A percentile compares a stretch with the other conserved stretches of the same genome.
Conservation (phyloP, 2,888 invertebrate species). For the Noctua pronuba region DNA sequence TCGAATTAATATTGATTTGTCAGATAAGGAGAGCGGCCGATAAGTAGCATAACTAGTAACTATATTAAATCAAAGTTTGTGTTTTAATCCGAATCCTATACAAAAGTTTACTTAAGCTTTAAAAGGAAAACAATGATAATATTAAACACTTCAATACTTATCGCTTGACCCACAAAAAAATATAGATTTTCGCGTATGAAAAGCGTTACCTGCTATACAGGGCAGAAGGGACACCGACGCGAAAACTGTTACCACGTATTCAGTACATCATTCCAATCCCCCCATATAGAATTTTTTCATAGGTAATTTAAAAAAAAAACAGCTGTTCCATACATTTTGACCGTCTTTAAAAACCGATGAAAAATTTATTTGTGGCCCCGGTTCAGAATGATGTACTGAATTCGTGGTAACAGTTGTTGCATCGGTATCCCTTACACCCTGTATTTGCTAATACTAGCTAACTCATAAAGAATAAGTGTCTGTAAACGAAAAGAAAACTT, state of each 20-base stretch:
- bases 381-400: too few species aligned
- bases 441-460: neutral
- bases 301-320: too few species aligned
- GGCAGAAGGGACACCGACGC: too few species aligned
- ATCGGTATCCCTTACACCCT: too few species aligned
- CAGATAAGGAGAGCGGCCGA: neutral
- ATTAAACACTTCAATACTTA: neutral
- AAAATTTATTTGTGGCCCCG: too few species aligned
- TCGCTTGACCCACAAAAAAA: neutral
- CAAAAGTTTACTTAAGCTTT: neutral
- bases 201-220: neutral
- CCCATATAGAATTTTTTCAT: too few species aligned
- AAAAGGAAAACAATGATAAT: neutral
- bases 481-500: neutral
- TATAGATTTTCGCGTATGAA: neutral
- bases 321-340: too few species aligned
- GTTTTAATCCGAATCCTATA: neutral
- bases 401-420: too few species aligned
- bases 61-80: neutral
- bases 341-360: too few species aligned
- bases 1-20: neutral
- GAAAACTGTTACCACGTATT: too few species aligned
- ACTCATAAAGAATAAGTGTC: neutral
- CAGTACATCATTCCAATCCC: too few species aligned
- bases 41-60: neutral